Conservation (phyloP, 2,888 invertebrate genomes). For the Griposia aprilina region DNA sequence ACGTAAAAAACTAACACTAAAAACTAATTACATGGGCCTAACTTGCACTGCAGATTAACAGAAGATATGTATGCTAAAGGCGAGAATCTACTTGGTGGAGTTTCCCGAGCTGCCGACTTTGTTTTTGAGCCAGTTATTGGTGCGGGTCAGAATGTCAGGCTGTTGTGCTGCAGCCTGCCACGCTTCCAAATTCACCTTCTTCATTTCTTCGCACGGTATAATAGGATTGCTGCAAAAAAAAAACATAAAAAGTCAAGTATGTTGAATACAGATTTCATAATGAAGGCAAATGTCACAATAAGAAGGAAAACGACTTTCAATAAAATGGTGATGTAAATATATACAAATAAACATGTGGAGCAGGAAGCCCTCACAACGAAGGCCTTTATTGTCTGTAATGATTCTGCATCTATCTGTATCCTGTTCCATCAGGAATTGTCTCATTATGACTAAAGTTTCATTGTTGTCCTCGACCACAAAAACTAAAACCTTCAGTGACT, state of each 20-base stretch:
- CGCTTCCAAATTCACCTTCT: constrained; percentile 84
- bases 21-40: constrained; percentile 48
- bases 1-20: constrained; percentile 39
- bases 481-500: constrained; percentile 12
- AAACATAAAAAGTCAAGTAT: constrained; percentile 16
- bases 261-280: background rate
- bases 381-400: constrained; percentile 16
- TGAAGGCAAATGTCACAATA: constrained; percentile 29
- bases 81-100: constrained; percentile 76
- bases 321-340: constrained; percentile 26
- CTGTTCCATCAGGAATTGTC: constrained; percentile 47
- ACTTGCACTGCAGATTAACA: constrained; percentile 53
- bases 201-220: constrained; percentile 87
- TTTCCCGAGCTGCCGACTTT: constrained; percentile 80
- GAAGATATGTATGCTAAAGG: constrained; percentile 35
- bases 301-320: constrained; percentile 50
- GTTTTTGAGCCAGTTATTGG: constrained; percentile 87
- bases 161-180: constrained; percentile 84
- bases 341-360: constrained; percentile 22
- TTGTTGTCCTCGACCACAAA: constrained; percentile 9
- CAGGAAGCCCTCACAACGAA: constrained; percentile 42
- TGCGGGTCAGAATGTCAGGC: constrained; percentile 86
- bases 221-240: constrained; percentile 88
- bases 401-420: constrained; percentile 5
- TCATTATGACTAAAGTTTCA: constrained; percentile 7